Base-by-base conservation (phyloP, 2,113 vertebrate species). In the Tragelaphus imberbis region DNA sequence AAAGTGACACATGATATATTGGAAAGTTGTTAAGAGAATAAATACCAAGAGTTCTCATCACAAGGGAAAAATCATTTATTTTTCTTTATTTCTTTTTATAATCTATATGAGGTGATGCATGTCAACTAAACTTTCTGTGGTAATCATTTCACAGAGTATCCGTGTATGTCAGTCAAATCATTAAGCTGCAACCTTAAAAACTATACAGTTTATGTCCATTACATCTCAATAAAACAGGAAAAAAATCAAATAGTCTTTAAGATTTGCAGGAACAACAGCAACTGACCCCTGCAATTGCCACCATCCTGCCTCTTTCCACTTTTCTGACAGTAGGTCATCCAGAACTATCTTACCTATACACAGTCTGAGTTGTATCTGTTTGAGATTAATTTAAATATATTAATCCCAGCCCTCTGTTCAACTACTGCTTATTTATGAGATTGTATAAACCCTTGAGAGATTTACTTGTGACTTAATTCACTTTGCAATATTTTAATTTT, bases 371-470 rank as follows among this genome's bases (percentile, higher is more conserved):
- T 51, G 87, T 71, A 30, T 95, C 92, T 96, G 77, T 75, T 92
- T 65, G 97, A 90, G 85, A 49, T 91, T 97, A 33, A 97, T 94
- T 82, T 91, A 96, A 97, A 90, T 92, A 49, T 84, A 95, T 82
- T 84, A 85, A 88, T 86, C 53, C 58, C 51, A 96, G 13, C 25
- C 25, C 81, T 95, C 63, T 89, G 68, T 94, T 95, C 40, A 95
- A 71, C 63, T 47, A 44, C 81, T 84, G 86, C 86, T 95, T 98
- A 71, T 95, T 95, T 91, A 96, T 71, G 71, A 95, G 86, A 97
- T 95, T 95, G 84, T 75, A 36, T 88, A 63, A 95, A 89, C 71
- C 47, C 82, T 91, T 75, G 95, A 94, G 93, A 96, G 82, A 81
- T 91, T 88, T 91, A 90, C 86, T 93, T 86, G 95, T 96, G 71